Evolutionary conservation across 2,113 vertebrate genomes (phyloP).

Genomic region (Zosterops japonicus): DNA sequence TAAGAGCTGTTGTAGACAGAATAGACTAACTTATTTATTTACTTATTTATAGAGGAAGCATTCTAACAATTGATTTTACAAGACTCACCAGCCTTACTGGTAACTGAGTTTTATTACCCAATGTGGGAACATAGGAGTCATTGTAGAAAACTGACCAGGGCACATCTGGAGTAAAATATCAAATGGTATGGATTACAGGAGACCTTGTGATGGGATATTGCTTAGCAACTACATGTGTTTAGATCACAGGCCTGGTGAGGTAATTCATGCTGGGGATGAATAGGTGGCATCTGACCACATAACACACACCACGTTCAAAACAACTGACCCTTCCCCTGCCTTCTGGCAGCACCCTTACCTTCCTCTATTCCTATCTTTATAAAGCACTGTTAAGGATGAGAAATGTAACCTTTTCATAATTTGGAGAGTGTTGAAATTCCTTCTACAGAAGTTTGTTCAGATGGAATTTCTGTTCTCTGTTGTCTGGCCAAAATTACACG

Average conservation of each 20-base stretch:
- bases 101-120: background rate
- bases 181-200: background rate
- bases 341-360: background rate
- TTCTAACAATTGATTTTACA: background rate
- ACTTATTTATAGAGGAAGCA: background rate
- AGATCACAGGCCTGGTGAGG: background rate
- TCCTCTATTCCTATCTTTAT: background rate
- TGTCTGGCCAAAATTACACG: background rate
- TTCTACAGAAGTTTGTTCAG: background rate
- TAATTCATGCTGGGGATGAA: background rate
- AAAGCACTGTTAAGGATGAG: background rate
- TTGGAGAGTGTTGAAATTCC: background rate
- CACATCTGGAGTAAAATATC: background rate
- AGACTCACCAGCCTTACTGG: background rate
- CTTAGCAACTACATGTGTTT: constrained; percentile 26
- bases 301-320: background rate
- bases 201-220: background rate
- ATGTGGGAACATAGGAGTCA: background rate
- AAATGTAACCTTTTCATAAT: background rate
- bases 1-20: background rate
- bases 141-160: background rate
- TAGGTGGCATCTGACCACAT: background rate
- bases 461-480: background rate
- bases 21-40: background rate
- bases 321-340: background rate